Evolutionary conservation across 2,888 invertebrate species (phyloP).

Genomic region (Nipponacmea schrenckii): DNA sequence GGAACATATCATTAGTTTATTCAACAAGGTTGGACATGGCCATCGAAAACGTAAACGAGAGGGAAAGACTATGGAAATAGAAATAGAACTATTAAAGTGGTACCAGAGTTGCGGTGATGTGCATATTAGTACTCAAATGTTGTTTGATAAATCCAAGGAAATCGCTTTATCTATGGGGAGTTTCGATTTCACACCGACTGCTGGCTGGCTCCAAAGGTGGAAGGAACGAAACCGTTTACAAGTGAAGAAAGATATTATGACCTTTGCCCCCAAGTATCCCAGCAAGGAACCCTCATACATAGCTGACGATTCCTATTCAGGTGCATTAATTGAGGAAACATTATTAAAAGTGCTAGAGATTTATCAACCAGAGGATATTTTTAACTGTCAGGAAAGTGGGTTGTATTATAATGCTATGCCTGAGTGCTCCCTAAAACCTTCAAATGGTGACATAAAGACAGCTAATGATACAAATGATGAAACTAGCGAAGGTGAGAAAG

Average conservation of each 20-base stretch:
- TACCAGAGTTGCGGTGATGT: background rate
- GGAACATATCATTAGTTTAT: background rate
- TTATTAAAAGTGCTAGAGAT: slow-evolving; percentile 8
- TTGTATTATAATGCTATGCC: slow-evolving; percentile 7
- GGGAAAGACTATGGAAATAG: background rate
- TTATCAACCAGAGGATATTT: slow-evolving; percentile 3
- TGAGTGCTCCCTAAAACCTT: background rate
- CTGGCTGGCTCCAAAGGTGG: slow-evolving; percentile 1
- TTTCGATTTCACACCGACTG: background rate
- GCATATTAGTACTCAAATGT: background rate
- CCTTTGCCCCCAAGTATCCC: too few relatives aligned
- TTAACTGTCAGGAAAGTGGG: background rate
- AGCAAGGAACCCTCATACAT: background rate
- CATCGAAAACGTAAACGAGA: background rate
- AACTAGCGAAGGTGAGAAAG: too few relatives aligned
- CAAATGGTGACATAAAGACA: too few relatives aligned
- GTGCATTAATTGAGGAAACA: background rate
- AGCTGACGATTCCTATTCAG: background rate
- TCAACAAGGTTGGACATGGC: slow-evolving; percentile 2
- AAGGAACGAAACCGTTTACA: background rate
- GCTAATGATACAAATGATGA: too few relatives aligned
- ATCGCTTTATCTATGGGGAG: background rate
- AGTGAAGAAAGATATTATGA: background rate
- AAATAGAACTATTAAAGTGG: background rate
- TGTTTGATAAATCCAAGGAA: background rate